phyloP scores from a whole-genome alignment of 2,797 vertebrate species.

The Protosalanx chinensis region DNA sequence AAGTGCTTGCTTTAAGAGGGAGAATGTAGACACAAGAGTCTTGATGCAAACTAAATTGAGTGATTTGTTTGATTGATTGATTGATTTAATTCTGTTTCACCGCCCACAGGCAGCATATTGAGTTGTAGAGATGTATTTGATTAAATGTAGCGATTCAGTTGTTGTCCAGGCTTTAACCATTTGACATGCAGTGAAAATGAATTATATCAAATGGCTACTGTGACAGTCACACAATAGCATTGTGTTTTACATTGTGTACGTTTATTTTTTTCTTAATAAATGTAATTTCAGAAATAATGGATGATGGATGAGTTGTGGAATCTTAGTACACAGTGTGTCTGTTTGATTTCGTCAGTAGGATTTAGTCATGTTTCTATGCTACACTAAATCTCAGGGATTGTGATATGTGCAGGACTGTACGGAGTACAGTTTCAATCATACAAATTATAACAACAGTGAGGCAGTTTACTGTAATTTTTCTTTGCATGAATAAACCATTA shows the following conservation, averaged over 20 bases:
- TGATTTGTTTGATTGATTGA: slow-evolving; percentile 75
- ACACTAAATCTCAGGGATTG: too few relatives aligned
- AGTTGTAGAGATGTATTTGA: slow-evolving; percentile 61
- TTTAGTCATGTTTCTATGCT: slow-evolving; percentile 2
- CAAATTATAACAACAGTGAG: too few relatives aligned
- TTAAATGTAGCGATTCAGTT: slow-evolving; percentile 63
- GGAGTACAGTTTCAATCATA: too few relatives aligned
- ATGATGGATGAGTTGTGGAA: slow-evolving; percentile 58
- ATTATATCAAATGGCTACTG: slow-evolving; percentile 53
- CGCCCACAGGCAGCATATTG: slow-evolving; percentile 45
- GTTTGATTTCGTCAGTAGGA: background rate
- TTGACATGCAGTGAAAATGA: slow-evolving; percentile 55
- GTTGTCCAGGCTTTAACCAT: slow-evolving; percentile 48
- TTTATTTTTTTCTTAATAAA: slow-evolving; percentile 55
- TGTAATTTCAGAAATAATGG: slow-evolving; percentile 55
- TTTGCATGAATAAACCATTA: too few relatives aligned
- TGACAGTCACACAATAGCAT: slow-evolving; percentile 49
- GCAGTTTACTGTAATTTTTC: too few relatives aligned
- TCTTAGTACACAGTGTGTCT: slow-evolving; percentile 6
- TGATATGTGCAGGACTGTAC: too few relatives aligned
- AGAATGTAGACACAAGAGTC: slow-evolving; percentile 48
- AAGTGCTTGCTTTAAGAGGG: slow-evolving; percentile 43
- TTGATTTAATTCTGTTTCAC: slow-evolving; percentile 63
- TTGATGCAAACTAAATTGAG: slow-evolving; percentile 58
- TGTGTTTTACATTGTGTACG: slow-evolving; percentile 40